phyloP scores from a whole-genome alignment of 2,888 invertebrate species.

The Dryobota labecula region DNA sequence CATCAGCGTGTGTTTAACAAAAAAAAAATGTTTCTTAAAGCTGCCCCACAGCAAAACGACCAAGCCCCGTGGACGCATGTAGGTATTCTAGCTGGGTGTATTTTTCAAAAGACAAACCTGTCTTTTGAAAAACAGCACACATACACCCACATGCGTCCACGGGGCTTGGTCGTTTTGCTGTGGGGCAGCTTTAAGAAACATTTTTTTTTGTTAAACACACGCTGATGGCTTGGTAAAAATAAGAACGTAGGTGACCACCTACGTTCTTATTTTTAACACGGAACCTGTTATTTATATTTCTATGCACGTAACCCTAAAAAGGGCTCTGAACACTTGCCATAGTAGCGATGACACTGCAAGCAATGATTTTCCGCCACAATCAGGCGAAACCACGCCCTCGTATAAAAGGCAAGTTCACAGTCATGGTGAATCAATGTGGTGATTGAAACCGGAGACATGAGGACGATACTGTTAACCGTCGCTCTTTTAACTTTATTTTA shows the following conservation, averaged over 20 bases:
- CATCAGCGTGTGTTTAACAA: neutral
- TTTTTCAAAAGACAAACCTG: neutral
- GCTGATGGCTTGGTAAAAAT: neutral
- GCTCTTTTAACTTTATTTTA: constrained; percentile 72
- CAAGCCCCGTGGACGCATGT: neutral
- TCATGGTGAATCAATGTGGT: constrained; percentile 81
- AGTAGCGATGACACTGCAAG: constrained; percentile 75
- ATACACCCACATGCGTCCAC: no score
- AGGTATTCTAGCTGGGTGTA: neutral
- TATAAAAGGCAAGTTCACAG: constrained; percentile 89
- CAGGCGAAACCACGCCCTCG: constrained; percentile 84
- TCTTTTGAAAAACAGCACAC: neutral
- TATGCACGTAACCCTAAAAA: constrained; percentile 39
- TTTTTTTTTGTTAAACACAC: neutral
- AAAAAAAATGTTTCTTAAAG: neutral
- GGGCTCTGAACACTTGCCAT: constrained; percentile 68
- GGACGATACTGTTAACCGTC: constrained; percentile 70
- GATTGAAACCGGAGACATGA: constrained; percentile 78
- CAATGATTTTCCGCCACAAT: constrained; percentile 82
- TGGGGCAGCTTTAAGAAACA: neutral
- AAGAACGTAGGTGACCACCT: no score
- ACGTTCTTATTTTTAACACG: neutral
- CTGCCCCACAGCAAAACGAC: neutral
- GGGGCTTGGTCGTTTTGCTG: neutral
- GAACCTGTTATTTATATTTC: no score